Evolutionary conservation across 1,140 invertebrate species (phyloP), one percentile per base, ranked within the genome.

Genomic region (Eurosta solidaginis): DNA sequence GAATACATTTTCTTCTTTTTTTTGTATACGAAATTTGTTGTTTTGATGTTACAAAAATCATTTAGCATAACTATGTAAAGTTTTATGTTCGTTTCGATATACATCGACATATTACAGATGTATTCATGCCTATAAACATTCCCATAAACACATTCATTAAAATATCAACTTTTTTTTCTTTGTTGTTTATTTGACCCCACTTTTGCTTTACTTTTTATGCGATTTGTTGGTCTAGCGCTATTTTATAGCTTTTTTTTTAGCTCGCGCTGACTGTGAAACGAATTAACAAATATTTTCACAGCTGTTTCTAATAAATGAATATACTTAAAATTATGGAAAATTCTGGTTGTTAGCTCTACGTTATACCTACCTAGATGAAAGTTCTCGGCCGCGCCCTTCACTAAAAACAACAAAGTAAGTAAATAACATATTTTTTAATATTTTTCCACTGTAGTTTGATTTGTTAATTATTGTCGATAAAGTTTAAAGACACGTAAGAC

Each of bases 271-370:
- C 54, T 36, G 12, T 29, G 27, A n/a, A 59, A 59, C 29, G 27
- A 59, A 59, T 59, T 59, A n/a, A n/a, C n/a, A n/a, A n/a, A n/a
- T 59, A 59, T 33, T 59, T 59, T 25, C 12, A 54, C 50, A 54
- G 27, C 50, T 54, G 50, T 54, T 20, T 25, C 10, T 25, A 54
- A 25, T 54, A 25, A 54, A 54, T 22, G 25, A 9, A 12, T 3
- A 12, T 25, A 54, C 27, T 22, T 4, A 59, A 17, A n/a, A n/a
- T n/a, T n/a, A n/a, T n/a, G n/a, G n/a, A n/a, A n/a, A n/a, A n/a
- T n/a, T n/a, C n/a, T 59, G 10, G 25, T 27, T 29, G 52, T 27
- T 2, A 33, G 7, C 10, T 14, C 22, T 29, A 27, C 25, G 22
- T 27, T 9, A n/a, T n/a, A n/a, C n/a, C n/a, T n/a, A n/a, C n/a